Conservation (phyloP, 2,113 vertebrate species). For the Nipponia nippon region DNA sequence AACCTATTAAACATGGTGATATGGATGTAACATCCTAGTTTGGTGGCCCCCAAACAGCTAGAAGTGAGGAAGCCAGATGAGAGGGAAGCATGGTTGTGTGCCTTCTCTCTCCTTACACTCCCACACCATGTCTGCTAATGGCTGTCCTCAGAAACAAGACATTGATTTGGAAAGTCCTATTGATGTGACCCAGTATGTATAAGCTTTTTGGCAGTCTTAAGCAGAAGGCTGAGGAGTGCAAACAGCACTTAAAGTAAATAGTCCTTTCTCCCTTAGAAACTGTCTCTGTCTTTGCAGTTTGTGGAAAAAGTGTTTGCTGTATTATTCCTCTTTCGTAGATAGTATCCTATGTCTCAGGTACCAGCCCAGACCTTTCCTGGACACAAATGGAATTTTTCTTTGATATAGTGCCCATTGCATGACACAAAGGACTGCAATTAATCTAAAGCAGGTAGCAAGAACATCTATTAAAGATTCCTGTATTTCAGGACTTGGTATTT, state of each 20-base stretch:
- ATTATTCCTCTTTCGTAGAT: background rate
- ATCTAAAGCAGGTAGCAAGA: background rate
- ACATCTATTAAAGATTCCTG: background rate
- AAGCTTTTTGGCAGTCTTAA: background rate
- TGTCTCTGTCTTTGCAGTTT: background rate
- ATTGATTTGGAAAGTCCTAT: background rate
- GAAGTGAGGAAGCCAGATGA: background rate
- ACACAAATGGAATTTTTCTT: background rate
- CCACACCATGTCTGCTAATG: background rate
- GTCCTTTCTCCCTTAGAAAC: background rate
- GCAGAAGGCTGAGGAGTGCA: background rate
- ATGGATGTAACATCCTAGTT: background rate
- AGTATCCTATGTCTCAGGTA: background rate
- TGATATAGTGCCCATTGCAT: background rate
- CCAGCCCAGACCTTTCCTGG: background rate
- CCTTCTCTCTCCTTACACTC: background rate
- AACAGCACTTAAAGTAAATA: background rate
- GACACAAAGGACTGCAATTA: background rate
- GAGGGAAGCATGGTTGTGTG: background rate
- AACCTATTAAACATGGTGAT: background rate
- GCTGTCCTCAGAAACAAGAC: background rate
- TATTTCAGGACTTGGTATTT: background rate
- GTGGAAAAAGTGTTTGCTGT: background rate
- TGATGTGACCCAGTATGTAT: fast-evolving
- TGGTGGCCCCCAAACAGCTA: background rate